Evolutionary conservation across 2,888 invertebrate genomes (phyloP), one percentile per base, ranked within the genome.

Genomic region (Clepsis dumicolana): DNA sequence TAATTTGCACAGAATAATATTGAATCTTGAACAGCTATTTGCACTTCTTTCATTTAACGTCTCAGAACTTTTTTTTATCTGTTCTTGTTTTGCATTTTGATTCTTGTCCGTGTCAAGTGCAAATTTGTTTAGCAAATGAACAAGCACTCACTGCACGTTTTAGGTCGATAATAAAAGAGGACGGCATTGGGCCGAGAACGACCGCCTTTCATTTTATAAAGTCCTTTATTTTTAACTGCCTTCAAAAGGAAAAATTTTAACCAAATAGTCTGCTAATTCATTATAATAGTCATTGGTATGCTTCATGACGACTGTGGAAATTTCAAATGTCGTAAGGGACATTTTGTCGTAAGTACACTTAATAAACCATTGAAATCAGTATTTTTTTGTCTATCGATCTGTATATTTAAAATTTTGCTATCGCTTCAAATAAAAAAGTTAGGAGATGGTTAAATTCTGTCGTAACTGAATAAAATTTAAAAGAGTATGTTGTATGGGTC

Each of bases 1-100:
- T 80, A 80, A 85, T 88, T 87, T 85, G 81, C 82, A 80, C 82
- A 74, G 77, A 80, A 87, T 83, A 79, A 82, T 81, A 86, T 84
- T 85, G 81, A 84, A 84, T 80, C 75, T 78, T 61, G 75, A 82
- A 76, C 72, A 74, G 77, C 74, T 73, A 78, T 82, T 82, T 80
- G 72, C 80, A 77, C 72, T 80, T 77, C 72, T 75, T 80, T 64
- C 63, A 65, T 71, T 71, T 69, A 72, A 64, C 71, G 70, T 65
- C 64, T 64, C 65, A 59, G 63, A 65, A 59, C 63, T 56, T 71
- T 64, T 66, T 41, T 65, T 66, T 56, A 32, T 60, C 53, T 54
- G 38, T 25, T 29, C 32, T 53, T 57, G 63, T 52, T 63, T 52
- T 68, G 63, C 57, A 59, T 64, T 68, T 64, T 64, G 68, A 64